Base-by-base conservation (phyloP, 1,140 invertebrate species). In the Wasmannia auropunctata region DNA sequence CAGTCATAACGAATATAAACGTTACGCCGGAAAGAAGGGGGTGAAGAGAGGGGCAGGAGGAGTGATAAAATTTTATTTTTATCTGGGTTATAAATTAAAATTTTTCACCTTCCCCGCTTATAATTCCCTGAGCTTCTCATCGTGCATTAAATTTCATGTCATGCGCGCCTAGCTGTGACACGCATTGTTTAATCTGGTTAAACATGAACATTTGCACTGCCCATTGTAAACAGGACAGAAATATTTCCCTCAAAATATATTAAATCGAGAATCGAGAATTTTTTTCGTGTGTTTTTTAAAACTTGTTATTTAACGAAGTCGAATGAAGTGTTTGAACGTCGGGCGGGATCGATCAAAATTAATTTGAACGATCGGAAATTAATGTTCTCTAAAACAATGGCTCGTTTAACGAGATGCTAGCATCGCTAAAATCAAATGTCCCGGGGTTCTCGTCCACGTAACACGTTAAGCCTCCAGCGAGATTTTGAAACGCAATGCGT, bases 171-270 rank as follows among this genome's bases (percentile, higher is more conserved):
- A 11, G 14, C 51, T 46, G 62, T 56, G 62, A 28, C 49, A 70
- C 65, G 65, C 51, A 40, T 31, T 81, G 49, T 81, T 81, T 81
- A 81, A 81, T 69, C 77, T 43, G 77, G 49, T 81, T 81, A 81
- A 81, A 81, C 77, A 70, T 19, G 77, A 22, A 81, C 77, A 56
- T 81, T 81, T 56, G 65, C 25, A 14, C 58, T 19, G 19, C 25
- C 63, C 49, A 70, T 54, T 80, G 63, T n/a, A 54, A 25, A 28
- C 62, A 69, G n/a, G 46, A 14, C 11, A 14, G 46, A 3, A 67
- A 80, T 70, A n/a, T 65, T 22, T 56, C 31, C 16, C 22, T 31
- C 10, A 7, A 69, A 69, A 63, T 63, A 80, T 40, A 69, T 80
- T 80, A 56, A 80, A 80, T 14, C 2, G 54, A 37, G n/a, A n/a